phyloP scores from a whole-genome alignment of 2,113 vertebrate species.

The Zosterops hypoxanthus region DNA sequence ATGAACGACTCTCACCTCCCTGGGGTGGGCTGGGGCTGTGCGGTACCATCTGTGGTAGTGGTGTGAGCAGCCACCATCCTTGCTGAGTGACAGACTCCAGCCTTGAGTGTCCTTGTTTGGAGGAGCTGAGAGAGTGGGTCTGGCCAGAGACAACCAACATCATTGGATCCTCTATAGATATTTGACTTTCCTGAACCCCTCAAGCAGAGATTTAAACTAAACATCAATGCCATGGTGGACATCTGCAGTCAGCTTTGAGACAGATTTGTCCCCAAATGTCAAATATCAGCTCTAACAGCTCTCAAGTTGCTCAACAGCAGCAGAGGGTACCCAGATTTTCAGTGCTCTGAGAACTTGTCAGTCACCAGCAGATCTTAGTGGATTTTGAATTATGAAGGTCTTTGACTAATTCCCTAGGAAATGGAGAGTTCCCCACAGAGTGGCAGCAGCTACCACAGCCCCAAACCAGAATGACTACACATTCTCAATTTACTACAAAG shows the following conservation, averaged over 20 bases:
- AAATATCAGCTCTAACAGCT: neutral
- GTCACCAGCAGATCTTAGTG: neutral
- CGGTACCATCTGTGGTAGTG: accelerated
- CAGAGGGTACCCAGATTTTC: neutral
- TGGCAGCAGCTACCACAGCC: neutral
- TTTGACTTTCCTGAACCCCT: neutral
- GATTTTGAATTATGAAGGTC: neutral
- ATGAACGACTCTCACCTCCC: neutral
- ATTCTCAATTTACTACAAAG: neutral
- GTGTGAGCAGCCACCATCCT: accelerated
- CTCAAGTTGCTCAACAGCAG: neutral
- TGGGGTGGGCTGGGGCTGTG: neutral
- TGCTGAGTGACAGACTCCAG: neutral
- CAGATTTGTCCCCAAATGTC: neutral
- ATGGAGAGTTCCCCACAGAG: neutral
- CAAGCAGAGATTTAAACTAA: neutral
- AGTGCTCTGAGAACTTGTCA: neutral
- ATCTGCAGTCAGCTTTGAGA: neutral
- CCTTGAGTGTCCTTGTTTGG: neutral
- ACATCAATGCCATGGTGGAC: neutral
- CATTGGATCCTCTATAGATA: neutral
- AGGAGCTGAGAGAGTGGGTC: neutral
- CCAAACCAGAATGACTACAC: neutral
- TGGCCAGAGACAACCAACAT: neutral
- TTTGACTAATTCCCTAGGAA: neutral